Conservation (phyloP, 1,140 invertebrate genomes). For the Atta cephalotes region DNA sequence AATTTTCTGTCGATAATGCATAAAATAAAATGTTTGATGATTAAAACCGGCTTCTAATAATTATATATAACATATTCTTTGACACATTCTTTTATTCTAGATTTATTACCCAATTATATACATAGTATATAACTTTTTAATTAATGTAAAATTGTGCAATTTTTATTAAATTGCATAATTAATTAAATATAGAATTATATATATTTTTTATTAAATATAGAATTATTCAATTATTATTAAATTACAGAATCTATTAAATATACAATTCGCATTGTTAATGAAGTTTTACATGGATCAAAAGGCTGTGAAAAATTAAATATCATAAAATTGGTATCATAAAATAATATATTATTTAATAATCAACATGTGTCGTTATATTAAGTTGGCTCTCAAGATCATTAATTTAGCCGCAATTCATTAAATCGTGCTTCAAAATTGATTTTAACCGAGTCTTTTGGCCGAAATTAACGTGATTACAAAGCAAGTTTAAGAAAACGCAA, state of each 20-base stretch:
- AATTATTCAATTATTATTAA: neutral
- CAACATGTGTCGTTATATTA: neutral
- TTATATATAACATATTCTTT: no score
- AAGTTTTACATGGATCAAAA: neutral
- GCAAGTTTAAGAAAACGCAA: neutral
- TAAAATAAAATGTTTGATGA: neutral
- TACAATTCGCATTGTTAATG: neutral
- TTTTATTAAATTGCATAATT: neutral
- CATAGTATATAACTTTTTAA: no score
- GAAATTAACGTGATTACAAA: neutral
- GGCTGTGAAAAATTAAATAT: neutral
- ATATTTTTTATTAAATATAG: neutral
- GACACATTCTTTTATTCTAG: neutral
- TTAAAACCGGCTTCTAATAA: no score
- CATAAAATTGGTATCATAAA: neutral
- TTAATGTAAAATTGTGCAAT: neutral
- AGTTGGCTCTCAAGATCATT: neutral
- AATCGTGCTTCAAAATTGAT: neutral
- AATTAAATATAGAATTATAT: neutral
- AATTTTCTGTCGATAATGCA: neutral
- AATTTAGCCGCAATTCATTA: neutral
- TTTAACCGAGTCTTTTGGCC: neutral
- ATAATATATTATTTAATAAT: neutral
- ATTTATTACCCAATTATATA: neutral
- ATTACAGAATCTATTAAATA: neutral